Base-by-base conservation (phyloP, 2,113 vertebrate genomes). In the Forbesichthys agassizii region DNA sequence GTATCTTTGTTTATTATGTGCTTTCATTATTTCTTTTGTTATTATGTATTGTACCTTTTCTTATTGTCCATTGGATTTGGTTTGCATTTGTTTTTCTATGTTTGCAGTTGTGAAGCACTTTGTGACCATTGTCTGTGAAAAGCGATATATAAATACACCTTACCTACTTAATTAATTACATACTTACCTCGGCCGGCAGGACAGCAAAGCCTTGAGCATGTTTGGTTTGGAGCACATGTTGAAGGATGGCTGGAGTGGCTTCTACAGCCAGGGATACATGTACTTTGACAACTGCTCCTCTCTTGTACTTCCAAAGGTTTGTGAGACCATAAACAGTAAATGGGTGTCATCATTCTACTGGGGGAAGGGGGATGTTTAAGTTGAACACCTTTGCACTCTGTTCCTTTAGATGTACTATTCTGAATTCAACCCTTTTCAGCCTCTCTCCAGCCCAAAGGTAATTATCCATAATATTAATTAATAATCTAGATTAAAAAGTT, bases 241-340 rank as follows among this genome's bases (percentile, higher is more conserved):
- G 83, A 95, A 91, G 61, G 85, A 90, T 0, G 92, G 90, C 71
- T 95, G 95, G 92, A 94, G 88, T 27, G 96, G 96, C 63, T 95
- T 91, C 89, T 97, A 96, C 49, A 94, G 95, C 60, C 94, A 88
- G 0, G 69, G 88, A 73, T 93, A 93, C 69, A 78, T 93, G 55
- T n/a, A 79, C 80, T 95, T 96, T 18, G 13, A 84, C 9, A 96
- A 95, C 82, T 98, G 96, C 81, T 94, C 93, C 56, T 87, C 91
- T 16, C 94, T 98, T 63, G 92, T 96, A 77, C 89, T 87, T 66
- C 90, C 94, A 55, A 95, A 93, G 95, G 96, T 98, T 68, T 64
- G 68, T 62, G 12, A 33, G 49, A 52, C 11, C 5, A 4, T 4
- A 4, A 52, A 52, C 11, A 52, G 49, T 52, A 52, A 52, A 42